Conservation (phyloP, 2,797 vertebrate species). For the Manis crassicaudata region DNA sequence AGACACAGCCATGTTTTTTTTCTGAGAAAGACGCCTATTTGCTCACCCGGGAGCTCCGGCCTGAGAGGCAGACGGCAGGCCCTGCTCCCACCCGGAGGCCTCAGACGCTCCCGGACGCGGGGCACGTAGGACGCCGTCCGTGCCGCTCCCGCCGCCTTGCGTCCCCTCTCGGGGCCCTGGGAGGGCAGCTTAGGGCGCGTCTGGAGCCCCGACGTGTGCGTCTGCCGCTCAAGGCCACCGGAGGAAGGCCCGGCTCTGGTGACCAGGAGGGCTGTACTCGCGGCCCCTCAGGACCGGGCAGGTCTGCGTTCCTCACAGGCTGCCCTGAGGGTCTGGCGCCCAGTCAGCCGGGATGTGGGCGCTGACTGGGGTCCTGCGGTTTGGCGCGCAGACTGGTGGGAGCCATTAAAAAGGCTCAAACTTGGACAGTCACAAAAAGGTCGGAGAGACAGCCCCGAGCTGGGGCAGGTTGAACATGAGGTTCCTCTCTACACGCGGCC, state of each 20-base stretch:
- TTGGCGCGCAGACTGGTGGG: background rate
- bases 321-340: background rate
- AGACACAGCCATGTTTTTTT: background rate
- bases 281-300: rapidly evolving
- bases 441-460: background rate
- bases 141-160: too few relatives aligned
- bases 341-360: background rate
- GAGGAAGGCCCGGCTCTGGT: rapidly evolving
- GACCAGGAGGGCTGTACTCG: rapidly evolving
- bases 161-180: too few relatives aligned
- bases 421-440: background rate
- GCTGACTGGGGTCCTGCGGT: background rate
- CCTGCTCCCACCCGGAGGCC: background rate
- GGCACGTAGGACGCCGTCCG: too few relatives aligned
- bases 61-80: background rate
- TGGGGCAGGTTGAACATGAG: background rate
- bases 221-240: background rate
- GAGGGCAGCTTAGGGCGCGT: background rate
- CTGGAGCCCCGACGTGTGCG: background rate
- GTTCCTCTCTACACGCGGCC: background rate
- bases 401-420: background rate
- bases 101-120: too few relatives aligned
- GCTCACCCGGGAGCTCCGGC: background rate
- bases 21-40: background rate
- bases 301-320: background rate